Conservation (phyloP, 2,113 vertebrate genomes). For the Malurus melanocephalus region DNA sequence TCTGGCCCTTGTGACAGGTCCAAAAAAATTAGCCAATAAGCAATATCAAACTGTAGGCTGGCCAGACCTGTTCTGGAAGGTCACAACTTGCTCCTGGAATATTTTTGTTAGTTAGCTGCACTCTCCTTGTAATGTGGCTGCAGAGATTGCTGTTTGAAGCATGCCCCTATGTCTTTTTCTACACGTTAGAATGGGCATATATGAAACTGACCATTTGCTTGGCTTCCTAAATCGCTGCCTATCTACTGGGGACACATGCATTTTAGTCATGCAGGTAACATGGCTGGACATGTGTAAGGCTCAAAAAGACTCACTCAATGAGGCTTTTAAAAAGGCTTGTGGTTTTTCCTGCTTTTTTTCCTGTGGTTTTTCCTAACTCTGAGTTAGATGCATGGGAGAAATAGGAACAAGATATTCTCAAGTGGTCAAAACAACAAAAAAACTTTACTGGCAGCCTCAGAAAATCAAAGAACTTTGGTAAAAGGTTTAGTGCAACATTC, state of each 20-base stretch:
- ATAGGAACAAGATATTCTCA: neutral
- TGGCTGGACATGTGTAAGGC: neutral
- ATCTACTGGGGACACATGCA: fast-evolving
- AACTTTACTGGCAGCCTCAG: neutral
- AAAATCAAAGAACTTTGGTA: neutral
- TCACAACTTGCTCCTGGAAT: neutral
- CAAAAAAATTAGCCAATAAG: neutral
- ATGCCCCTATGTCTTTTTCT: neutral
- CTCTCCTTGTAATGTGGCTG: neutral
- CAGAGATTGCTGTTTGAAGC: neutral
- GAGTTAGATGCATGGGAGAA: neutral
- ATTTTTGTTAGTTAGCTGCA: neutral
- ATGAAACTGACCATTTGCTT: neutral
- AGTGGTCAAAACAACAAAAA: neutral
- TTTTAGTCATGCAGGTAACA: neutral
- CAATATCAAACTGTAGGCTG: fast-evolving
- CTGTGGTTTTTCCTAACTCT: neutral
- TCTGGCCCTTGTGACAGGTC: neutral
- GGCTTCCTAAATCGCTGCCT: fast-evolving
- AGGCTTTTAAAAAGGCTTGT: neutral
- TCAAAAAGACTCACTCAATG: no score
- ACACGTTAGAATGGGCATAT: neutral
- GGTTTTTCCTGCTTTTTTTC: neutral
- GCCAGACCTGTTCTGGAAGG: neutral
- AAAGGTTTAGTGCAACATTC: neutral